A percentile compares a stretch with the other conserved stretches of the same genome.
phyloP scores from a whole-genome alignment of 2,888 invertebrate genomes.

The Noctua fimbriata region DNA sequence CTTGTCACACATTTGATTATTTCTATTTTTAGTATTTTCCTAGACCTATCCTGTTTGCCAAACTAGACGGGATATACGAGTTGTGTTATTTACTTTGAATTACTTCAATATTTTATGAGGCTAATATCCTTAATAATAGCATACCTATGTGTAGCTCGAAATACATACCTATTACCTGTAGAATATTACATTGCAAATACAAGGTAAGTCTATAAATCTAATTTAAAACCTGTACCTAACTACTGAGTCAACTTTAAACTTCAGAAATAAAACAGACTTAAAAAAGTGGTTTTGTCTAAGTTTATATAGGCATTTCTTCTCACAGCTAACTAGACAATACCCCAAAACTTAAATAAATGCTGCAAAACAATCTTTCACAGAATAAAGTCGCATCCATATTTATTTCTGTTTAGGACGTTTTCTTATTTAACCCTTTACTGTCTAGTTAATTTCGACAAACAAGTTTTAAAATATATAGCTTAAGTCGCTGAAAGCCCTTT shows the following conservation, averaged over 20 bases:
- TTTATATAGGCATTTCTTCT: background rate
- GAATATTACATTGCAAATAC: background rate
- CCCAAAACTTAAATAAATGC: background rate
- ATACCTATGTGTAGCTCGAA: background rate
- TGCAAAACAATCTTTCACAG: background rate
- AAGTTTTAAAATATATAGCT: background rate
- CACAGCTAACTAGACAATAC: background rate
- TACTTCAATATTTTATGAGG: constrained; percentile 13
- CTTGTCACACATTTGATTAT: background rate
- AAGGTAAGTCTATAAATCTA: background rate
- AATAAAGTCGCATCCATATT: background rate
- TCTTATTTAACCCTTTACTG: background rate
- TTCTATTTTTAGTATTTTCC: constrained; percentile 40
- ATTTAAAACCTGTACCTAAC: background rate
- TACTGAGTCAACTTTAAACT: background rate
- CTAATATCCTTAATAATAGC: constrained; percentile 35
- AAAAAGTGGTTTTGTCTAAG: background rate
- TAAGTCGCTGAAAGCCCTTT: no score
- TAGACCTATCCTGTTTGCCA: constrained; percentile 40
- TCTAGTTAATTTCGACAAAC: background rate
- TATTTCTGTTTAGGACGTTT: background rate
- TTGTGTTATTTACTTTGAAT: background rate
- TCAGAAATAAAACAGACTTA: background rate
- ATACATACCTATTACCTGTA: background rate
- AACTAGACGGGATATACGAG: constrained; percentile 23